Base-by-base conservation (phyloP, 1,140 invertebrate genomes). In the Diabrotica undecimpunctata region DNA sequence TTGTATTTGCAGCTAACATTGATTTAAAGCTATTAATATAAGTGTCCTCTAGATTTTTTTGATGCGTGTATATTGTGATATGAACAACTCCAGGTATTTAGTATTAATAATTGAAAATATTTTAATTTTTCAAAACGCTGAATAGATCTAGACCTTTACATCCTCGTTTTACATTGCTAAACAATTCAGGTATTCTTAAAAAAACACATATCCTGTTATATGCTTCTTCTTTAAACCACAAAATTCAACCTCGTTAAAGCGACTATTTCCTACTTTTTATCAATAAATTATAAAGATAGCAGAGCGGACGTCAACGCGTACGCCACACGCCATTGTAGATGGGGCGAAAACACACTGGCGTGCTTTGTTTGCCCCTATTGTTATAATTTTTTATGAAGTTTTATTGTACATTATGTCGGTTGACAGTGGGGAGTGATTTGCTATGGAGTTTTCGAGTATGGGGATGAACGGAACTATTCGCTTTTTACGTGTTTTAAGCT, bases 371-470 rank as follows among this genome's bases (percentile, higher is more conserved):
- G 61, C 41, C 51, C 39, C 65, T 57, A 67, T 67, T 67, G 66
- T 67, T 67, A 51, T 41, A 38, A 53, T 67, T 67, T 67, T 67
- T 67, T 63, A 60, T 60, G 39, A 60, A 60, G 41, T 51, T 60
- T 60, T 60, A 60, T 60, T 60, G 62, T 67, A 64, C 53, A 67
- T 67, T 67, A 67, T 67, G 56, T 58, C 56, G 56, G 46, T 46
- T 67, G 66, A 67, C 62, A 67, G 61, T 63, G 54, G 66, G 66
- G 66, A 67, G 66, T 67, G 66, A 67, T 59, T 59, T 52, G 61
- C 41, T 55, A 63, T 62, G 61, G 59, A 52, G 56, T 39, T n/a
- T 57, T 67, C 66, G 58, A 67, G 66, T 67, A 58, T 53, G 61
- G 66, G 66, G 61, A 63, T 50, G 66, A 39, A 50, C 39, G 62